A percentile compares a stretch with the other conserved stretches of the same genome.
These are phyloP conservation scores for Amphiprion percula DNA, from an alignment of 2,113 vertebrate species.

Conservation along the genomic window DNA sequence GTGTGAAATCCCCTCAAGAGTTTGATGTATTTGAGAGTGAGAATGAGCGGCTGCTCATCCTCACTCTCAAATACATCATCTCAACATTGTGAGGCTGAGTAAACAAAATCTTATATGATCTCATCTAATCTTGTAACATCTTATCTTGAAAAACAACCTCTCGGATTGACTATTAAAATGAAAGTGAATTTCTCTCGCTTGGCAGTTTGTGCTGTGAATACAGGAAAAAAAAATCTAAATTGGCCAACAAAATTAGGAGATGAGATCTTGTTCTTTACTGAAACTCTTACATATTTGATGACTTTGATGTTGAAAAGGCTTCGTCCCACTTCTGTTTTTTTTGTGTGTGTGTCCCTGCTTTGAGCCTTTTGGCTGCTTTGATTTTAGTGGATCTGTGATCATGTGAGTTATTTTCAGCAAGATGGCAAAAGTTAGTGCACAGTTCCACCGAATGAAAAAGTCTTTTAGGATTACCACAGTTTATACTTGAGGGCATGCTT, in stretches of 20 bases:
- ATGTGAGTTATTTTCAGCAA: conserved; percentile 33
- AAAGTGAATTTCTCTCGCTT: conserved; percentile 37
- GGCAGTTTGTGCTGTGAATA: conserved; percentile 25
- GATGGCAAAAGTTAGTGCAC: conserved; percentile 8
- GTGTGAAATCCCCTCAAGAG: conserved; percentile 29
- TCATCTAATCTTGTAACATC: conserved; percentile 34
- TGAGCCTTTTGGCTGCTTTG: conserved; percentile 34
- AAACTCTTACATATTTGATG: conserved; percentile 67
- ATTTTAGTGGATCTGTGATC: conserved; percentile 45
- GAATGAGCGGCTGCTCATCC: conserved; percentile 3
- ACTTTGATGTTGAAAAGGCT: conserved; percentile 45
- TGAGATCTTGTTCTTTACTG: conserved; percentile 18
- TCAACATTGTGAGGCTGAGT: conserved; percentile 23
- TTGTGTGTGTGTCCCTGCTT: conserved; percentile 18
- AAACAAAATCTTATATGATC: conserved; percentile 49
- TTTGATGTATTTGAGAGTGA: conserved; percentile 2
- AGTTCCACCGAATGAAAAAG: conserved; percentile 2
- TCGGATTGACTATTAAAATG: conserved; percentile 4
- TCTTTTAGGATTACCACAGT: conserved; percentile 36
- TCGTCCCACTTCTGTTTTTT: conserved; percentile 41
- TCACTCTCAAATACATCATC: conserved; percentile 22
- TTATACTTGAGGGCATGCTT: conserved; percentile 33
- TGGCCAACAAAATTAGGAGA: conserved; percentile 41
- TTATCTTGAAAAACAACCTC: not conserved
- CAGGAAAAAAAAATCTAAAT: not conserved